Evolutionary conservation across 1,140 invertebrate genomes (phyloP).

Genomic region (Drosophila funebris): DNA sequence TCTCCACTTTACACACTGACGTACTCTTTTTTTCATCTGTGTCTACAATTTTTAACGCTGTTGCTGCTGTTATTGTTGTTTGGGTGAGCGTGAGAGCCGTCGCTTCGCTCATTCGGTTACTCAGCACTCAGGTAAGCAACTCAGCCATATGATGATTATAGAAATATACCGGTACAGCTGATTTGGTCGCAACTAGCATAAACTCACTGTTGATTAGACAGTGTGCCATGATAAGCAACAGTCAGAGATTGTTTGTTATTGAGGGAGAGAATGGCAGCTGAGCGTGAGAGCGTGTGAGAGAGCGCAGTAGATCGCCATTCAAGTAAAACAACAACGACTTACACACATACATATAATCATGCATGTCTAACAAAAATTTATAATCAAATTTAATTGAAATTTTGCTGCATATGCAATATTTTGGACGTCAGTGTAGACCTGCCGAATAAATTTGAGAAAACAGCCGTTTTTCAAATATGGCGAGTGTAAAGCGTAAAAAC

Average conservation of each 20-base stretch:
- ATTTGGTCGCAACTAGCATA: conserved; percentile 65
- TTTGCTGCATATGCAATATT: conserved; percentile 32
- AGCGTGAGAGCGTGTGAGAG: conserved; percentile 9
- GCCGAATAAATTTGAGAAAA: conserved; percentile 52
- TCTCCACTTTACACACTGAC: conserved; percentile 7
- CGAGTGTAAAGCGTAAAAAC: conserved; percentile 51
- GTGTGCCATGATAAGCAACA: conserved; percentile 48
- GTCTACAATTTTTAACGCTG: conserved; percentile 22
- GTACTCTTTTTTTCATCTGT: conserved; percentile 25
- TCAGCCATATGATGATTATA: conserved; percentile 70
- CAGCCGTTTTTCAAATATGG: conserved; percentile 77
- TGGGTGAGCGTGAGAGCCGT: conserved; percentile 10
- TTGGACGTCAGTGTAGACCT: conserved; percentile 47
- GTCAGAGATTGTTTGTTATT: conserved; percentile 44
- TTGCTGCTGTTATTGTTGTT: too few relatives aligned
- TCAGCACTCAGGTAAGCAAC: conserved; percentile 41
- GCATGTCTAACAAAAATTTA: too few relatives aligned
- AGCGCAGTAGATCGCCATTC: conserved; percentile 28
- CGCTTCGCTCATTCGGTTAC: not conserved
- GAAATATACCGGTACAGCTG: conserved; percentile 76
- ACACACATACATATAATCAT: not conserved
- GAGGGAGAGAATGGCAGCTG: not conserved
- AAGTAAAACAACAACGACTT: conserved; percentile 10
- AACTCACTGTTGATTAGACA: conserved; percentile 63
- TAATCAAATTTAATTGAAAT: not conserved